Evolutionary conservation across 23 tunicate genomes (phyloP).

Genomic region (Botrylloides violaceus): DNA sequence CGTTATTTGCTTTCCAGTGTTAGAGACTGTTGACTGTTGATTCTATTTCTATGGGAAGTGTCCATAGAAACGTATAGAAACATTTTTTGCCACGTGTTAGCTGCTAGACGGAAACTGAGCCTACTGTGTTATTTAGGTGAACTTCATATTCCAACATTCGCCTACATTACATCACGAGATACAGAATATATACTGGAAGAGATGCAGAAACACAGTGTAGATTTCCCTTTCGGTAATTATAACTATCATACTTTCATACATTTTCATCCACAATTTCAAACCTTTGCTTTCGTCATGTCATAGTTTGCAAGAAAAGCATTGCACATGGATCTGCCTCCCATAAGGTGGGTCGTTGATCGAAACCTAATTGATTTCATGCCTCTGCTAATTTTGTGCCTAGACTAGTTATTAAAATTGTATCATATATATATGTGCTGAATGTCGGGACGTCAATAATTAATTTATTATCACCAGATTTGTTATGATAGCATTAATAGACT

Average conservation of each 20-base stretch:
- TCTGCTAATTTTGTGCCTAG: too few relatives aligned
- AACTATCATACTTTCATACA: not conserved
- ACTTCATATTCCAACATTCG: slow-evolving; percentile 59
- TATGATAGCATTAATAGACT: too few relatives aligned
- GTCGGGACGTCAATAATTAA: too few relatives aligned
- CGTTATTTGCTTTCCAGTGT: too few relatives aligned
- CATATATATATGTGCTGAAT: too few relatives aligned
- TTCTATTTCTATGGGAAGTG: not conserved
- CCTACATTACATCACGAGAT: slow-evolving; percentile 32
- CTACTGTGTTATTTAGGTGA: slow-evolving; percentile 36
- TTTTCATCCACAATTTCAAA: not conserved
- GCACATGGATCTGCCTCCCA: slow-evolving; percentile 87
- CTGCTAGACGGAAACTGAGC: too few relatives aligned
- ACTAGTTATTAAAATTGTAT: too few relatives aligned
- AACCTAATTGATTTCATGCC: too few relatives aligned
- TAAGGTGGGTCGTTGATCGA: slow-evolving; percentile 37
- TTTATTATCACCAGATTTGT: too few relatives aligned
- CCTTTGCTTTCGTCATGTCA: not conserved
- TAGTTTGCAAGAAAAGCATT: slow-evolving; percentile 91
- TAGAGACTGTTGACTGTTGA: too few relatives aligned
- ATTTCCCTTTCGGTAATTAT: slow-evolving; percentile 55
- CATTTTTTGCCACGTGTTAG: not conserved
- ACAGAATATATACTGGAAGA: slow-evolving; percentile 30
- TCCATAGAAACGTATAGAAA: not conserved
- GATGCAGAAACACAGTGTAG: slow-evolving; percentile 44